phyloP scores from a whole-genome alignment of 2,113 vertebrate genomes.

The Eptesicus fuscus region DNA sequence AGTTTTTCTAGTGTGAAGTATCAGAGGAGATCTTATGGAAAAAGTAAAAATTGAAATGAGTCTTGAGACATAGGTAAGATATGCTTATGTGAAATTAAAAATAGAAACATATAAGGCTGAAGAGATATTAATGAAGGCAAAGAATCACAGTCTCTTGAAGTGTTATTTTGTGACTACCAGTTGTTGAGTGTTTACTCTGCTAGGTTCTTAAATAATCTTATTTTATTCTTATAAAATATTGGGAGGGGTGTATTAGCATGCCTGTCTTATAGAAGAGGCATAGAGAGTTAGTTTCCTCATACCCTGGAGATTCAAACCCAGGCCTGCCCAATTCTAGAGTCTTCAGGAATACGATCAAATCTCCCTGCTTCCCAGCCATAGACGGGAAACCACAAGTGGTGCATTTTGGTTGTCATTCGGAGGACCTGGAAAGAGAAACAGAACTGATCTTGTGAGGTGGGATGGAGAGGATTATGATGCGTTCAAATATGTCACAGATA shows the following conservation, averaged over 20 bases:
- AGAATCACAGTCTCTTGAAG: neutral
- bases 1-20: neutral
- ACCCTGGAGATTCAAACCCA: neutral
- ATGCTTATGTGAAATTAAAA: neutral
- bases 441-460: neutral
- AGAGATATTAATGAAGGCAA: neutral
- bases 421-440: neutral
- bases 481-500: neutral
- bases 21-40: neutral
- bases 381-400: neutral
- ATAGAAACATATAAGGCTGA: neutral
- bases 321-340: neutral
- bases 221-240: neutral
- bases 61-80: neutral
- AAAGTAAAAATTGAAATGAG: neutral
- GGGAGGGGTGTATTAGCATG: neutral
- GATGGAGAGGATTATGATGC: neutral
- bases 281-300: neutral
- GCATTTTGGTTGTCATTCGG: neutral
- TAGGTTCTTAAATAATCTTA: neutral
- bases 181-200: neutral
- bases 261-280: neutral
- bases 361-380: neutral
- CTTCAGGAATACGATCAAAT: neutral
- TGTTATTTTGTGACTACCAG: neutral